Evolutionary conservation across 2,797 vertebrate species (phyloP), one percentile per base, ranked within the genome.

Genomic region (Serranus cabrilla): DNA sequence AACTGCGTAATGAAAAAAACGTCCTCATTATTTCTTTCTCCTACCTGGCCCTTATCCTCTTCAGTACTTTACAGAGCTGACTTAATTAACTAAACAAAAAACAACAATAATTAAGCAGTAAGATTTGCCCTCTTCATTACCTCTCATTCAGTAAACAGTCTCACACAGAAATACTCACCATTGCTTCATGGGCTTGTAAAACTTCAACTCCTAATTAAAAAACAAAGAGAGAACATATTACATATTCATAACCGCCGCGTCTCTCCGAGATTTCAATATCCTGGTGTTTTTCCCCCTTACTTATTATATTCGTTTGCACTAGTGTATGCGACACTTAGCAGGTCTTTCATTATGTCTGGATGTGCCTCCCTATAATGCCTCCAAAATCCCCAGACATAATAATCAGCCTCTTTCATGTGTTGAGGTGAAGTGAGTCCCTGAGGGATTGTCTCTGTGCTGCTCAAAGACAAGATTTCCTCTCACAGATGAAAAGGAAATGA

Each of bases 401-500:
- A 74, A 87, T 75, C 68, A 21, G 58, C 34, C 54, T 78, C 65
- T 77, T 82, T 82, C 58, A 66, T 88, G 79, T 84, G 73, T 45
- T 64, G 82, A 76, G 64, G 82, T 71, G 77, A 81, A 80, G 65
- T 23, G 17, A 76, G 73, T 68, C 80, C 74, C 76, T n/a, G 61
- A 31, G 76, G 84, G 55, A 82, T 71, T 66, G 27, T 72, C 66
- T 78, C 47, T 54, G 9, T 43, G 52, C 68, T 61, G 58, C 78
- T 85, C 76, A 80, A 82, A 89, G 56, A 74, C 49, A 40, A 83
- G 78, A 77, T 81, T 87, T 89, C 83, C 76, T 84, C 80, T 76
- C 68, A 20, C 61, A 86, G 80, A 88, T 90, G 82, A 89, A 87
- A 87, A 83, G 87, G 85, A 88, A 88, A 87, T 76, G 40, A 81